Evolutionary conservation across 2,113 vertebrate genomes (phyloP).

Genomic region (Oreochromis spilurus): DNA sequence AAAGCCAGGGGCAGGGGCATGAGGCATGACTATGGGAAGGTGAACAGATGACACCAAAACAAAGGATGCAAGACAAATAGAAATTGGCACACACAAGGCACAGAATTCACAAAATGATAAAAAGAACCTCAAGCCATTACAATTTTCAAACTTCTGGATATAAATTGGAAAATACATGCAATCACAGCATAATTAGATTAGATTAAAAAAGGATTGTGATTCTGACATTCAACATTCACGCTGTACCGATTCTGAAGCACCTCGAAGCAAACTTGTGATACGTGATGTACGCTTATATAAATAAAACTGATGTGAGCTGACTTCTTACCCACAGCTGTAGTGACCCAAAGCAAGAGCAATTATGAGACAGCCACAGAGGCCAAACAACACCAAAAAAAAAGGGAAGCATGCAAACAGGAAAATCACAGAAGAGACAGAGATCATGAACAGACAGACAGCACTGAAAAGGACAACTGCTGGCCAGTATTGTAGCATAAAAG

Average conservation of each 20-base stretch:
- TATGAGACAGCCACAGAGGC: not conserved
- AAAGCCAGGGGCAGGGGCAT: not conserved
- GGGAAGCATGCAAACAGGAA: not conserved
- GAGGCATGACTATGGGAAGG: not conserved
- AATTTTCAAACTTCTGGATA: not conserved
- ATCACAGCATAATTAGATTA: not conserved
- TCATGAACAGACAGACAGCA: not conserved
- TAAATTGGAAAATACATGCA: not conserved
- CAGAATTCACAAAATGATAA: not conserved
- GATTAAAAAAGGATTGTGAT: not conserved
- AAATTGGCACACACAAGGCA: not conserved
- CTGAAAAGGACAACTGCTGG: not conserved
- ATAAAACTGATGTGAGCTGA: not conserved
- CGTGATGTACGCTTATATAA: not conserved
- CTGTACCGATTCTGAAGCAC: not conserved
- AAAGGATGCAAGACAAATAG: not conserved
- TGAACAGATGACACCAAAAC: not conserved
- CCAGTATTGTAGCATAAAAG: not conserved
- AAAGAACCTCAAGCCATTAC: not conserved
- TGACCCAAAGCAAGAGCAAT: not conserved
- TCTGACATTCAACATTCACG: not conserved
- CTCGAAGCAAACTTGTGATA: not conserved
- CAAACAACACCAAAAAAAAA: not conserved
- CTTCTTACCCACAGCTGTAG: not conserved
- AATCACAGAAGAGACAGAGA: not conserved